Evolutionary conservation across 2,113 vertebrate genomes (phyloP).

Genomic region (Pyxicephalus adspersus): DNA sequence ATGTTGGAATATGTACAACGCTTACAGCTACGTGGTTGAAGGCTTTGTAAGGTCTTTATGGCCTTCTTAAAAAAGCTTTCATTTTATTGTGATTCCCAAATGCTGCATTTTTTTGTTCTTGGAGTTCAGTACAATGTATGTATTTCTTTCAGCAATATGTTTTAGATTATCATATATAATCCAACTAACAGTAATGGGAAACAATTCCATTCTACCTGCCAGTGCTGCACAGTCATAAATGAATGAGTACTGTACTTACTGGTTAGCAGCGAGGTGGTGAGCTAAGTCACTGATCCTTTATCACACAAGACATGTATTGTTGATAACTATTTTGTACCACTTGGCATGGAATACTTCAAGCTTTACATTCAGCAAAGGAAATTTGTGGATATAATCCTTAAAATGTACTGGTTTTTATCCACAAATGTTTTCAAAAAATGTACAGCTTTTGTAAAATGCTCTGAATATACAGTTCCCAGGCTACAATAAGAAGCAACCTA

Average conservation of each 20-base stretch:
- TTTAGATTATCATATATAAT: constrained; percentile 72
- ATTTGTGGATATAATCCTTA: constrained; percentile 11
- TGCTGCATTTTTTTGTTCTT: constrained; percentile 65
- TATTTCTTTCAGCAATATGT: constrained; percentile 74
- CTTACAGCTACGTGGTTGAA: constrained; percentile 73
- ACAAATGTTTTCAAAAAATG: constrained; percentile 14
- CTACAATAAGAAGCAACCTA: constrained; percentile 17
- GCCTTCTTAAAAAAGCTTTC: constrained; percentile 67
- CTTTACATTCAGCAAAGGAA: background rate
- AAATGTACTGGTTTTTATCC: constrained; percentile 8
- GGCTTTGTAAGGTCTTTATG: constrained; percentile 67
- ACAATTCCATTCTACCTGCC: constrained; percentile 63
- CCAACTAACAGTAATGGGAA: constrained; percentile 68
- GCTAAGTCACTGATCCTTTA: constrained; percentile 3
- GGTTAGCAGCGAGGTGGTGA: constrained; percentile 26
- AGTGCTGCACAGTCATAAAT: constrained; percentile 63
- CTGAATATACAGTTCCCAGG: constrained; percentile 17
- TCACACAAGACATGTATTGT: background rate
- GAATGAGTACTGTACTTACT: constrained; percentile 56
- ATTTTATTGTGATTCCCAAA: constrained; percentile 74
- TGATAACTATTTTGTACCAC: background rate
- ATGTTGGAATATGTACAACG: constrained; percentile 67
- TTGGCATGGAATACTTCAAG: background rate
- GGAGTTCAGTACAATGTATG: constrained; percentile 60
- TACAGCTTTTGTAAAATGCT: background rate